Conservation (phyloP, 2,797 vertebrate species). For the Sebastolobus altivelis region DNA sequence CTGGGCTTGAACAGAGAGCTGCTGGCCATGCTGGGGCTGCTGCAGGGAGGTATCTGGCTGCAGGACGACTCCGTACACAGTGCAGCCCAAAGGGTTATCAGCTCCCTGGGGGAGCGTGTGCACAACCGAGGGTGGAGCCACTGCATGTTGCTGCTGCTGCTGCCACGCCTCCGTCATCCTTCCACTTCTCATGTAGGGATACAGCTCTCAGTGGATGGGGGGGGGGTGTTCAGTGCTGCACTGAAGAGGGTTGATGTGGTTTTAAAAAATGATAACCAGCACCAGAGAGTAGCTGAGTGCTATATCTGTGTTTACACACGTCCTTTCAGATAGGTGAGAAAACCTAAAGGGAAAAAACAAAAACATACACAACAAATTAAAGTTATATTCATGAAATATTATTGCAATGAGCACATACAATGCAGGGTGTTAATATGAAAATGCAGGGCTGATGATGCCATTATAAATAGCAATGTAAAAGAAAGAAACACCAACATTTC, state of each 20-base stretch:
- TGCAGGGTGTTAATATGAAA: neutral
- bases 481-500: neutral
- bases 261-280: conserved; percentile 10
- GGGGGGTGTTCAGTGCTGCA: conserved; percentile 19
- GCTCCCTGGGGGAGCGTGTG: conserved; percentile 90
- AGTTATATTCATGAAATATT: neutral
- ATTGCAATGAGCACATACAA: neutral
- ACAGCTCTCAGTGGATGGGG: conserved; percentile 50
- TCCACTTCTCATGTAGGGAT: conserved; percentile 75
- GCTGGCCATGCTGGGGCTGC: conserved; percentile 84
- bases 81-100: conserved; percentile 92
- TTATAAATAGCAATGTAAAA: neutral
- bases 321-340: conserved; percentile 26
- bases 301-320: conserved; percentile 18
- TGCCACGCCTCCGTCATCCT: conserved; percentile 91
- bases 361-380: conserved; percentile 1
- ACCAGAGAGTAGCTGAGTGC: neutral
- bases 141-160: conserved; percentile 89
- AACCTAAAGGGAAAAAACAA: conserved; percentile 41
- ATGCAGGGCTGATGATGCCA: neutral
- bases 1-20: conserved; percentile 81
- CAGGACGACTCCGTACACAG: conserved; percentile 95
- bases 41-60: conserved; percentile 89
- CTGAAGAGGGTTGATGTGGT: conserved; percentile 28
- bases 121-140: conserved; percentile 90